Conservation (phyloP, 2,888 invertebrate genomes). For the Catonia carolina region DNA sequence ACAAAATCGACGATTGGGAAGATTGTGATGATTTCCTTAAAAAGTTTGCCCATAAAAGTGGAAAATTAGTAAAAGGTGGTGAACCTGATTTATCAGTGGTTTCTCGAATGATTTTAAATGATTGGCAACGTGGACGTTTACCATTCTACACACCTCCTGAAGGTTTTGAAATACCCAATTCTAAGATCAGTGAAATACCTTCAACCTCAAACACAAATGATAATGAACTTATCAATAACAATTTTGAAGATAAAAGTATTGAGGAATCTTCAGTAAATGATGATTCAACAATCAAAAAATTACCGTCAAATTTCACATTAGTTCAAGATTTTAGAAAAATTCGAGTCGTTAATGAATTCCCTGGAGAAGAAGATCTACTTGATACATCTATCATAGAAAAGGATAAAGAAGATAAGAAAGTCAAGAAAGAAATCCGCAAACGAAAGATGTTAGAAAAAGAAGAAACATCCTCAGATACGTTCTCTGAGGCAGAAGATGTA, state of each 20-base stretch:
- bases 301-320: conserved; percentile 46
- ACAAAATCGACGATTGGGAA: conserved; percentile 77
- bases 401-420: conserved; percentile 22
- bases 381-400: conserved; percentile 11
- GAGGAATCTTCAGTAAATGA: conserved; percentile 25
- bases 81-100: conserved; percentile 87
- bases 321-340: conserved; percentile 80
- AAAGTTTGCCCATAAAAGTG: conserved; percentile 75
- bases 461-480: conserved; percentile 39
- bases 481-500: conserved; percentile 46
- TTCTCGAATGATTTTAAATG: conserved; percentile 93
- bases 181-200: conserved; percentile 42
- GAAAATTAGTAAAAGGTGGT: conserved; percentile 92
- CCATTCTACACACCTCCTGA: conserved; percentile 90
- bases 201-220: conserved; percentile 2
- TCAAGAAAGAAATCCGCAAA: conserved; percentile 26
- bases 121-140: conserved; percentile 96
- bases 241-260: conserved; percentile 26
- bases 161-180: conserved; percentile 64
- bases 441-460: conserved; percentile 29
- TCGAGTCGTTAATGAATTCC: conserved; percentile 63
- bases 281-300: conserved; percentile 23
- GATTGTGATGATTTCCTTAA: conserved; percentile 84
- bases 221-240: conserved; percentile 12
- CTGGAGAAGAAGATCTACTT: conserved; percentile 47